Evolutionary conservation across 2,888 invertebrate genomes (phyloP), one percentile per base, ranked within the genome.

Genomic region (Eubasilissa splendida): DNA sequence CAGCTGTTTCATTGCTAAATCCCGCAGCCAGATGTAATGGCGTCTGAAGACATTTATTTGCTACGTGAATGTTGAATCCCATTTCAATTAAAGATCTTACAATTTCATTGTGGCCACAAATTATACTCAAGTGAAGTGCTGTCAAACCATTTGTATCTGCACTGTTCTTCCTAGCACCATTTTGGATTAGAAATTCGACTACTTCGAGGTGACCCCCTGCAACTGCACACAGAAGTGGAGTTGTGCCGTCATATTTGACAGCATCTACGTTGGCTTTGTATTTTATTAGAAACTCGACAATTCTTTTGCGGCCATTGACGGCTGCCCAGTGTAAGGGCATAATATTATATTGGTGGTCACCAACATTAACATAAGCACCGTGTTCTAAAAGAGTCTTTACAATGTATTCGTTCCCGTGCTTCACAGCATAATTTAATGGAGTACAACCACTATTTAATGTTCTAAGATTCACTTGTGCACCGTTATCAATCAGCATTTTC

Each of bases 181-280:
- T 56, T 22, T 31, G 31, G n/a, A 73, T 50, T 31, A 73, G 56
- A 33, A 12, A n/a, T 58, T 73, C 33, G 22, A 58, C 71, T 3
- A 31, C 42, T 12, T 73, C n/a, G 7, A n/a, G 42, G n/a, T 56
- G 33, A 7, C 71, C 58, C 11, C 5, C 4, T 3, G 9, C 31
- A 1, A 56, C 54, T n/a, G 71, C 54, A 12, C 56, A 73, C 54
- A 73, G 54, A 56, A 73, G 56, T n/a, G 71, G 71, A 58, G 33
- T 73, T 56, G 56, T 73, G 11, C 56, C n/a, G 56, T 73, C n/a
- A n/a, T 33, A 56, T 9, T 33, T 58, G 31, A n/a, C 31, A 7
- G 71, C 58, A 22, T 73, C 12, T 3, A 73, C n/a, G 8, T 73
- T 31, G 4, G 71, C 71, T 12, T 42, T 42, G 12, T 58, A 11